Evolutionary conservation across 2,113 vertebrate genomes (phyloP).

Genomic region (Amphiprion percula): DNA sequence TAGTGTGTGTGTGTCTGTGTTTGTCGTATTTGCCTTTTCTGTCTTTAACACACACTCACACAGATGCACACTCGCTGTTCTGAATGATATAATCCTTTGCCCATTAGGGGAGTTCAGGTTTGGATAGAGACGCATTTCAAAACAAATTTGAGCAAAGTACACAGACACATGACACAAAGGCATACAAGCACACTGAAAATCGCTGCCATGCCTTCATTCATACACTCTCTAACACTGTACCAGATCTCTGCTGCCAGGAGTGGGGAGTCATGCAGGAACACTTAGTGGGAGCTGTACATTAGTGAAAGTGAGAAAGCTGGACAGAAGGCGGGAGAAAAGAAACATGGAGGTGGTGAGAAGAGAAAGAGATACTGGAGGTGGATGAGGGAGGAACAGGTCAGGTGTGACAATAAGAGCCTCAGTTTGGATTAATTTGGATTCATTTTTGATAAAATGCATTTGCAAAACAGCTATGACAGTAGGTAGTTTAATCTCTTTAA

Average conservation of each 20-base stretch:
- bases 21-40: slow-evolving; percentile 6
- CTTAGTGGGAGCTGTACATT: slow-evolving; percentile 44
- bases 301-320: slow-evolving; percentile 47
- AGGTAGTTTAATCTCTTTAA: not conserved
- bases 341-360: not conserved
- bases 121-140: slow-evolving; percentile 56
- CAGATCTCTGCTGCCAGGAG: slow-evolving; percentile 9
- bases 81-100: slow-evolving; percentile 56
- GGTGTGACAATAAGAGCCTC: slow-evolving; percentile 32
- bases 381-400: not conserved
- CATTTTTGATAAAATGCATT: not conserved
- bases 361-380: slow-evolving; percentile 16
- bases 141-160: slow-evolving; percentile 46
- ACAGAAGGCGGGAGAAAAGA: slow-evolving; percentile 10
- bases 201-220: not conserved
- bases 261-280: slow-evolving; percentile 34
- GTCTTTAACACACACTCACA: slow-evolving; percentile 8
- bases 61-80: slow-evolving; percentile 5
- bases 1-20: slow-evolving; percentile 34
- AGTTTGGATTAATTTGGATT: slow-evolving; percentile 9
- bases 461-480: not conserved
- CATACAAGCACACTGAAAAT: slow-evolving; percentile 12
- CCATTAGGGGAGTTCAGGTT: slow-evolving; percentile 54
- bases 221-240: not conserved
- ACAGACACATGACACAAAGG: slow-evolving; percentile 18